Evolutionary conservation across 2,797 vertebrate species (phyloP).

Genomic region (Paramormyrops hopkinsi): DNA sequence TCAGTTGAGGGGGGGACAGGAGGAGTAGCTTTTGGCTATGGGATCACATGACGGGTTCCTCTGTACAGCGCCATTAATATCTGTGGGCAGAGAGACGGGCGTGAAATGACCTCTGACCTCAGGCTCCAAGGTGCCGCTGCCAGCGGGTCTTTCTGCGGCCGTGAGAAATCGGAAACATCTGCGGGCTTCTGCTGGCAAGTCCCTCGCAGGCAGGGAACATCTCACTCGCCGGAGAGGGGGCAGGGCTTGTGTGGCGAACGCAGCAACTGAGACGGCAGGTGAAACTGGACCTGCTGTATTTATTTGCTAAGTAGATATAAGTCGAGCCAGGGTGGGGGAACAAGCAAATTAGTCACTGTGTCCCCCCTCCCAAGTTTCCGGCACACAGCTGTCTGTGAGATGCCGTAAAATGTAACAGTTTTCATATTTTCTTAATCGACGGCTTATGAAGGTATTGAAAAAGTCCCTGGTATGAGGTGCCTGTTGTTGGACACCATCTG

Average conservation of each 20-base stretch:
- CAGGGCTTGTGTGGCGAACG: neutral
- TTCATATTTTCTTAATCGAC: neutral
- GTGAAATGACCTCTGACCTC: constrained; percentile 30
- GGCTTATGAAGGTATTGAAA: neutral
- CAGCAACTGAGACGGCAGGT: neutral
- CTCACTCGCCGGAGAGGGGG: neutral
- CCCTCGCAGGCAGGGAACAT: neutral
- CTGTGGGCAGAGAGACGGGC: neutral
- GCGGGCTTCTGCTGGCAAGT: neutral
- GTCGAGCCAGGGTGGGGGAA: neutral
- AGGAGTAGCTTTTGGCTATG: neutral
- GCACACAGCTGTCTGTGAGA: neutral
- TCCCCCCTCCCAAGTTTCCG: neutral
- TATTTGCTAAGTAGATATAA: neutral
- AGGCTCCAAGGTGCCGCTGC: neutral
- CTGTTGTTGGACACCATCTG: neutral
- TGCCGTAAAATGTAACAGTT: neutral
- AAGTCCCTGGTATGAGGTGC: neutral
- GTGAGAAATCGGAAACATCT: constrained; percentile 29
- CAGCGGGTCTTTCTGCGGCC: constrained; percentile 24
- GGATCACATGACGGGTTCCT: neutral
- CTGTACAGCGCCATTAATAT: neutral
- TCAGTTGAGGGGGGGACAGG: neutral
- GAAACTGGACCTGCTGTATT: neutral
- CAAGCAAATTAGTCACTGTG: neutral